Conservation (phyloP, 2,888 invertebrate species). For the Lypha dubia region DNA sequence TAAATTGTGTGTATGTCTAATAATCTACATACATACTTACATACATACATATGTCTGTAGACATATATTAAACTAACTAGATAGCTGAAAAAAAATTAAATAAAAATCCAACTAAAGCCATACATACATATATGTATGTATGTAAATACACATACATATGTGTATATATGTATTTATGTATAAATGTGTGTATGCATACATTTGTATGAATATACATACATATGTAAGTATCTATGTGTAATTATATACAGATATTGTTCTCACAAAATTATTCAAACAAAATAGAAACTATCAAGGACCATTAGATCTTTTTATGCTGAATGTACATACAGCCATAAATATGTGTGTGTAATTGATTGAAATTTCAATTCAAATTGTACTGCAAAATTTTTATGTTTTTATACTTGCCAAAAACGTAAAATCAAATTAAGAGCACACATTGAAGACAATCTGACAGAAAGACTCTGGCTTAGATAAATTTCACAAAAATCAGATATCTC, state of each 20-base stretch:
- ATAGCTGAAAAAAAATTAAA: constrained; percentile 32
- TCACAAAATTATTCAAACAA: constrained; percentile 7
- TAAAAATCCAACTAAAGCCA: not conserved
- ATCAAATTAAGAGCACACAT: constrained; percentile 45
- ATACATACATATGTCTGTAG: not conserved
- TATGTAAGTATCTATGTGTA: too few species aligned
- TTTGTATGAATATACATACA: too few species aligned
- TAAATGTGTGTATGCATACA: too few species aligned
- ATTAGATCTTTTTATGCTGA: constrained; percentile 17
- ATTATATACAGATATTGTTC: not conserved
- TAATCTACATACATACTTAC: too few species aligned
- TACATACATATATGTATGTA: too few species aligned
- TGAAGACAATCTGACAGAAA: constrained; percentile 44
- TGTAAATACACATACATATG: too few species aligned
- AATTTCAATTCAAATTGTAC: constrained; percentile 53
- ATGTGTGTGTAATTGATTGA: not conserved
- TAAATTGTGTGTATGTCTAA: not conserved
- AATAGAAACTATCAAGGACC: constrained; percentile 32
- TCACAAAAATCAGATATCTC: constrained; percentile 43
- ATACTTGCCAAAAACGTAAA: constrained; percentile 50
- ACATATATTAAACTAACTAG: constrained; percentile 25
- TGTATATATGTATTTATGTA: too few species aligned
- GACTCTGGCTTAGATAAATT: constrained; percentile 54
- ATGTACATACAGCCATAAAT: too few species aligned
- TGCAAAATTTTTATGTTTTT: constrained; percentile 25